Conservation (phyloP, 2,797 vertebrate genomes). For the Pagetopsis macropterus region DNA sequence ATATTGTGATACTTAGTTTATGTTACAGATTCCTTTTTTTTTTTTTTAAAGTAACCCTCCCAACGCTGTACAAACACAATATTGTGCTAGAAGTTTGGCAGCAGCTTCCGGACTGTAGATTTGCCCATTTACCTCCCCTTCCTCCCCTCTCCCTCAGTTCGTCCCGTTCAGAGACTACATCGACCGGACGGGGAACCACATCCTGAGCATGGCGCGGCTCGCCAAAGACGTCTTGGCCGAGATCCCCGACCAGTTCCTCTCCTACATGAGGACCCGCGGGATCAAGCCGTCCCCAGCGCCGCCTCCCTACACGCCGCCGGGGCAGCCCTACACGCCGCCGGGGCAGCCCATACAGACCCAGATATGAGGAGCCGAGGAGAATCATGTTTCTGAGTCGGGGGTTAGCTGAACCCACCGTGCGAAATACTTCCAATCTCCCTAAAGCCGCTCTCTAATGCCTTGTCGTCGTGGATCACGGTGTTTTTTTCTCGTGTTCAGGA, state of each 20-base stretch:
- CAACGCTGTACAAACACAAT: no score
- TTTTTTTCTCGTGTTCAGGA: constrained; percentile 74
- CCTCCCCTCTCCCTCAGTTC: constrained; percentile 81
- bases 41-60: no score
- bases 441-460: constrained; percentile 67
- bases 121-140: not conserved
- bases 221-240: constrained; percentile 97
- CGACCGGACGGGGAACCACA: constrained; percentile 93
- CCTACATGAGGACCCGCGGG: constrained; percentile 96
- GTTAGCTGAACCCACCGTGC: constrained; percentile 33
- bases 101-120: no score
- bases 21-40: no score
- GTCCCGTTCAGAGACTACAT: constrained; percentile 98
- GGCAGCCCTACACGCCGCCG: constrained; percentile 89
- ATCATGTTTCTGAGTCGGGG: constrained; percentile 29
- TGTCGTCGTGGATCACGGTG: constrained; percentile 45
- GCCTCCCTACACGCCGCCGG: constrained; percentile 84
- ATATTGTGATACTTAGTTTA: no score
- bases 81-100: not conserved
- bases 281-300: constrained; percentile 95
- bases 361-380: constrained; percentile 83
- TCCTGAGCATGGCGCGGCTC: constrained; percentile 95
- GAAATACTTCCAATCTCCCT: constrained; percentile 72
- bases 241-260: constrained; percentile 97
- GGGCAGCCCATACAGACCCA: constrained; percentile 91